phyloP scores from a whole-genome alignment of 2,888 invertebrate genomes.

The Leucophenga maculata region DNA sequence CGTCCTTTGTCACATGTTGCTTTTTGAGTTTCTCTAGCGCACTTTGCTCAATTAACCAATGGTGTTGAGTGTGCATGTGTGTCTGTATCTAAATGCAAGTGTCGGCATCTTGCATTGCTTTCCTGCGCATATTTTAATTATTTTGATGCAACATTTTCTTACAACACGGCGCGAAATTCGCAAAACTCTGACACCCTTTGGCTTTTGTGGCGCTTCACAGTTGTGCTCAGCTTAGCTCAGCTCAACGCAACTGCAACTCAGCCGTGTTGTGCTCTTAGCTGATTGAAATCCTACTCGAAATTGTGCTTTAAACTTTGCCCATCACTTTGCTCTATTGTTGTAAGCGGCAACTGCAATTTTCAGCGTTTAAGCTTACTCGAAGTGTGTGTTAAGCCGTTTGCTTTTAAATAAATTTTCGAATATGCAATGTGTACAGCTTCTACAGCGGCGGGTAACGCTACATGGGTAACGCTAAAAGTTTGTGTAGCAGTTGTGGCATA shows the following conservation, averaged over 20 bases:
- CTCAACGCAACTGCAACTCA: no score
- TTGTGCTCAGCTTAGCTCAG: not conserved
- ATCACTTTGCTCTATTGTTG: no score
- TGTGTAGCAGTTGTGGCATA: no score
- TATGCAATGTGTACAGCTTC: no score
- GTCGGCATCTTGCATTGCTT: not conserved
- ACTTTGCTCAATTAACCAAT: constrained; percentile 2
- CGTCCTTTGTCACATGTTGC: not conserved
- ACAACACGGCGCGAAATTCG: not conserved
- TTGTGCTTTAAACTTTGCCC: no score
- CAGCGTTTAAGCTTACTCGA: no score
- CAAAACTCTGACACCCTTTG: not conserved
- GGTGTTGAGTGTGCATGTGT: not conserved
- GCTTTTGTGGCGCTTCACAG: not conserved
- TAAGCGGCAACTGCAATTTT: no score
- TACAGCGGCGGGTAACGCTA: no score
- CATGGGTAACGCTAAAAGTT: no score
- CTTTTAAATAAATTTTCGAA: no score
- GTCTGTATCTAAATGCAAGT: not conserved
- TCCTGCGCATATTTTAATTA: constrained; percentile 14
- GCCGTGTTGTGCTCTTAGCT: constrained; percentile 4
- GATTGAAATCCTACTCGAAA: constrained; percentile 1
- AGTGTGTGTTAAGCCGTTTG: no score
- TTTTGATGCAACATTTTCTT: constrained; percentile 15
- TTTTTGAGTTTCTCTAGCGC: constrained; percentile 3